phyloP scores from a whole-genome alignment of 1,140 invertebrate species.

The Sycophaga agraensis region DNA sequence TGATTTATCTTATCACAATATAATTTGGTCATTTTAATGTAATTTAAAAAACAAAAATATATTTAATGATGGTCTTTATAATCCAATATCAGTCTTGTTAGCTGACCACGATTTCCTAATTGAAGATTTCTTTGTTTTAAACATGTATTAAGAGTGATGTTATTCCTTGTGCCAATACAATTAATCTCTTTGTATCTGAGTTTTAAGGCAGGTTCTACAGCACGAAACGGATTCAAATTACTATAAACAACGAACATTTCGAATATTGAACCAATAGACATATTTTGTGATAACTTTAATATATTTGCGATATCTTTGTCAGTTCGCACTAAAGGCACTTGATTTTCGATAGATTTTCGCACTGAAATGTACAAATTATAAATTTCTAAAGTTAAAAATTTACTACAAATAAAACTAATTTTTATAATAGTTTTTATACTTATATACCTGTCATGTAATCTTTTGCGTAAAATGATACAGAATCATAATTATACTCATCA shows the following conservation, averaged over 20 bases:
- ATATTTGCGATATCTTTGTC: slow-evolving; percentile 65
- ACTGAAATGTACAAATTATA: slow-evolving; percentile 54
- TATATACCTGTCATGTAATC: slow-evolving; percentile 75
- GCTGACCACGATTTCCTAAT: slow-evolving; percentile 54
- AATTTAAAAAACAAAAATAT: slow-evolving; percentile 22
- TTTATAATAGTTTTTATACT: slow-evolving; percentile 28
- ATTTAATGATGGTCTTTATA: slow-evolving; percentile 43
- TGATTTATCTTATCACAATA: slow-evolving; percentile 23
- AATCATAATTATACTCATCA: slow-evolving; percentile 69
- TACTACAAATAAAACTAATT: slow-evolving; percentile 29
- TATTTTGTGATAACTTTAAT: slow-evolving; percentile 43
- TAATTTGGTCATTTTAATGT: slow-evolving; percentile 18
- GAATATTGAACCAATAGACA: slow-evolving; percentile 58
- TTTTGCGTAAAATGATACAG: slow-evolving; percentile 78
- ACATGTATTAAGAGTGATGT: slow-evolving; percentile 42
- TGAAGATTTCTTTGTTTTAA: slow-evolving; percentile 41
- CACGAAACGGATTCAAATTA: slow-evolving; percentile 69
- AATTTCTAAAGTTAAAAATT: slow-evolving; percentile 28
- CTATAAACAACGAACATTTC: slow-evolving; percentile 66
- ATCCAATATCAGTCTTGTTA: slow-evolving; percentile 55
- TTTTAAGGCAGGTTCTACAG: slow-evolving; percentile 70
- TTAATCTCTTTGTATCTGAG: slow-evolving; percentile 60
- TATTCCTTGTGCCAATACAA: slow-evolving; percentile 39
- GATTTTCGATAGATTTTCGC: slow-evolving; percentile 62
- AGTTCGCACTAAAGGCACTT: slow-evolving; percentile 63